These are phyloP conservation scores for Melanostoma mellinum DNA, from an alignment of 2,888 invertebrate species.

Conservation along the genomic window DNA sequence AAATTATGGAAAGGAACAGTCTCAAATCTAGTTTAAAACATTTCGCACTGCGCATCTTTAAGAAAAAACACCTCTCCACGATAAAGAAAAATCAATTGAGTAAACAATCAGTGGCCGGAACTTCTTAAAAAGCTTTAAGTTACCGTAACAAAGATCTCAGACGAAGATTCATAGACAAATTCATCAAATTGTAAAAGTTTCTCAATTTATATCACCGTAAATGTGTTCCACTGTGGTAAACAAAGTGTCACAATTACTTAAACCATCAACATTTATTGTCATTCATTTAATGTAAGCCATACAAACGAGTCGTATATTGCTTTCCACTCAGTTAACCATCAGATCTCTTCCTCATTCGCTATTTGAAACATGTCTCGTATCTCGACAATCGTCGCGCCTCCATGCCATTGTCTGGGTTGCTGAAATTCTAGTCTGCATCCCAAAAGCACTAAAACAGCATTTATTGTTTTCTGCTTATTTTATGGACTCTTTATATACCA, in stretches of 20 bases:
- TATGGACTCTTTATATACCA: constrained; percentile 38
- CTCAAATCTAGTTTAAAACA: too few species aligned
- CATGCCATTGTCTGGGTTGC: constrained; percentile 38
- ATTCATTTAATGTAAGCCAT: constrained; percentile 17
- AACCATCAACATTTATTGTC: constrained; percentile 5
- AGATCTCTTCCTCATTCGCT: constrained; percentile 53
- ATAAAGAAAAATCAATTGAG: too few species aligned
- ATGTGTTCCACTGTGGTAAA: constrained; percentile 6
- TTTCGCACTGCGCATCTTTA: too few species aligned
- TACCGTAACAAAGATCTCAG: too few species aligned
- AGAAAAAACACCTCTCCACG: too few species aligned
- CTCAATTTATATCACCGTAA: background rate
- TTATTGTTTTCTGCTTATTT: constrained; percentile 59
- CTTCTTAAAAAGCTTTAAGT: too few species aligned
- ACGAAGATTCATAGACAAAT: too few species aligned
- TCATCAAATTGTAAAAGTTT: too few species aligned
- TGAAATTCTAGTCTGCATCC: constrained; percentile 44
- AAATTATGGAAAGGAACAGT: too few species aligned
- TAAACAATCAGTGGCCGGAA: too few species aligned
- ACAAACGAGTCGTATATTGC: background rate
- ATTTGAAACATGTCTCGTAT: constrained; percentile 30
- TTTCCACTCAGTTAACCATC: constrained; percentile 62
- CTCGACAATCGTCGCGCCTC: background rate
- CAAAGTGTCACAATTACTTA: constrained; percentile 22
- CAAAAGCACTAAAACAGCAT: constrained; percentile 39